These are phyloP conservation scores for Hemicentrotus pulcherrimus DNA, from an alignment of 35 echinoderm and acorn worm genomes.

Conservation along the genomic window DNA sequence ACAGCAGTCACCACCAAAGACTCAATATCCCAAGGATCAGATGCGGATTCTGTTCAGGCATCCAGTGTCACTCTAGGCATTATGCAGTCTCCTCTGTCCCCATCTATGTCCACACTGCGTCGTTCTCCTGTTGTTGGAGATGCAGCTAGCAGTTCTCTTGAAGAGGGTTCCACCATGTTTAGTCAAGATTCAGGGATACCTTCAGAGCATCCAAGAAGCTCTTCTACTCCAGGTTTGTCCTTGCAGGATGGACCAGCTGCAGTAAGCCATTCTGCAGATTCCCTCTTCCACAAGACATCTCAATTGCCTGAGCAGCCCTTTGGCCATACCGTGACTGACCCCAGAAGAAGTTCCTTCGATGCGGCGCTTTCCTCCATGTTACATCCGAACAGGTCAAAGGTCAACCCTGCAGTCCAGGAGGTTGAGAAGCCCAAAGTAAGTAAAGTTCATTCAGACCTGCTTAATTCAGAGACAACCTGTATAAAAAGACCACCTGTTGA, in stretches of 20 bases:
- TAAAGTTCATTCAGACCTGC: not conserved
- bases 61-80: not conserved
- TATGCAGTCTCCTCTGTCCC: not conserved
- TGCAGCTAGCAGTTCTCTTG: not conserved
- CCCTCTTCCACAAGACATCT: not conserved
- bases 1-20: not conserved
- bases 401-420: not conserved
- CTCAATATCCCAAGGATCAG: not conserved
- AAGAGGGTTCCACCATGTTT: not conserved
- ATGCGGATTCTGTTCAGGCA: not conserved
- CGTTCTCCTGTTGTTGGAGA: not conserved
- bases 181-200: not conserved
- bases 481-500: too few relatives aligned
- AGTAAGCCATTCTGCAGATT: not conserved
- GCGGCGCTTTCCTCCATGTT: slow-evolving; percentile 13
- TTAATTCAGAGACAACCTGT: too few relatives aligned
- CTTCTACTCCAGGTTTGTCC: not conserved
- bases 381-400: not conserved
- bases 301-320: not conserved
- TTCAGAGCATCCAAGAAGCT: not conserved
- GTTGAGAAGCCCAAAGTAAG: not conserved
- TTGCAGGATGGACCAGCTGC: not conserved
- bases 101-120: not conserved
- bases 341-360: slow-evolving; percentile 14
- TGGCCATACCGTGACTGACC: not conserved